Conservation (phyloP, 2,797 vertebrate genomes). For the Pogonophryne albipinna region DNA sequence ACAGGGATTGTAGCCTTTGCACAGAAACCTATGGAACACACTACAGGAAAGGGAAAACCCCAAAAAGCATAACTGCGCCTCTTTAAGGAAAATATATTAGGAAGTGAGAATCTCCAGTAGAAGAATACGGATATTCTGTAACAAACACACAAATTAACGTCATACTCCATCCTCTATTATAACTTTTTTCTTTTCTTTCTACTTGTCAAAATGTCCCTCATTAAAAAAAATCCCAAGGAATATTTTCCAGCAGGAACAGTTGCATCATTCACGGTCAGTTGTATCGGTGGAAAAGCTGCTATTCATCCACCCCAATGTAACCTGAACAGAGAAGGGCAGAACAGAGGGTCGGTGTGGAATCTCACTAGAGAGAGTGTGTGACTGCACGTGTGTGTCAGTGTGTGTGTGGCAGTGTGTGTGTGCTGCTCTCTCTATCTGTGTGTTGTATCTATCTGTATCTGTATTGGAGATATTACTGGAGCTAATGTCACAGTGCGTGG, state of each 20-base stretch:
- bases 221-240: background rate
- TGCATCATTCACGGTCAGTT: conserved; percentile 2
- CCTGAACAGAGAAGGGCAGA: conserved; percentile 43
- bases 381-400: conserved; percentile 10
- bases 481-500: conserved; percentile 35
- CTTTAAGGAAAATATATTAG: background rate
- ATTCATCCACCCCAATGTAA: conserved; percentile 47
- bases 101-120: background rate
- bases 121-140: background rate
- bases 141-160: background rate
- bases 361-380: conserved; percentile 48
- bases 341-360: conserved; percentile 67
- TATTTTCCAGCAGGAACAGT: conserved; percentile 3
- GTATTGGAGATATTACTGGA: conserved; percentile 13
- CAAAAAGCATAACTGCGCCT: too few relatives aligned
- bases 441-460: background rate
- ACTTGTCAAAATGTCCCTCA: background rate
- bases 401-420: conserved; percentile 15
- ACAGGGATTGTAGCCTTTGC: too few relatives aligned
- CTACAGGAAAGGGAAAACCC: too few relatives aligned
- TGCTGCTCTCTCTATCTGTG: background rate
- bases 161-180: background rate
- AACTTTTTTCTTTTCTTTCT: background rate
- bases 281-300: conserved; percentile 27
- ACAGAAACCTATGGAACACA: too few relatives aligned